These are phyloP conservation scores for Gymnocypris eckloni DNA, from an alignment of 2,797 vertebrate species.

Conservation along the genomic window DNA sequence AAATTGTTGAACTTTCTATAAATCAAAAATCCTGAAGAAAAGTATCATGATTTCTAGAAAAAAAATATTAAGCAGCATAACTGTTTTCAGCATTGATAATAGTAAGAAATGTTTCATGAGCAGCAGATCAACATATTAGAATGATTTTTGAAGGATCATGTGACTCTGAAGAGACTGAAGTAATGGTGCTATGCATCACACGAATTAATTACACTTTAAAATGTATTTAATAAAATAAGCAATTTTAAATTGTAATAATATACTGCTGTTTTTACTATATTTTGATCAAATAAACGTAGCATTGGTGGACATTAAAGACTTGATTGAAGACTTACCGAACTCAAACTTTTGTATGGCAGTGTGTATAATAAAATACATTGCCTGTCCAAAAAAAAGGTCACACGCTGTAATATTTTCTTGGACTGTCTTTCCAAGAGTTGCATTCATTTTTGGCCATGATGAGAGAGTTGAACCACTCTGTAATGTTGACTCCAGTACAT, in stretches of 20 bases:
- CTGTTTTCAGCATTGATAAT: neutral
- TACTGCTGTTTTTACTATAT: neutral
- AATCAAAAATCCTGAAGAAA: neutral
- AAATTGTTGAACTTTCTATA: neutral
- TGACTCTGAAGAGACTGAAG: neutral
- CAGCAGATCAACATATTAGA: neutral
- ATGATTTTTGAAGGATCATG: neutral
- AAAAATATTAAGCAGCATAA: neutral
- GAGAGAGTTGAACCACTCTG: neutral
- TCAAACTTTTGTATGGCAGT: neutral
- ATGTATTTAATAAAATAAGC: too few relatives aligned
- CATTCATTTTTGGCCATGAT: neutral
- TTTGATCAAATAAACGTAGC: neutral
- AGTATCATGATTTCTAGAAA: too few relatives aligned
- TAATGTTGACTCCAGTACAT: neutral
- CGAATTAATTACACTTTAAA: neutral
- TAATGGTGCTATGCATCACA: neutral
- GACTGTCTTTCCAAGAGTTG: neutral
- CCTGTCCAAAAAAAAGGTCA: neutral
- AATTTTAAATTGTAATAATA: neutral
- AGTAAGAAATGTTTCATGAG: neutral
- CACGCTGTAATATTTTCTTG: neutral
- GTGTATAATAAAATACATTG: too few relatives aligned
- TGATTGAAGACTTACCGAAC: neutral
- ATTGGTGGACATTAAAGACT: neutral